Evolutionary conservation across 2,888 invertebrate genomes (phyloP), one percentile per base, ranked within the genome.

Genomic region (Harpalus rufipes): DNA sequence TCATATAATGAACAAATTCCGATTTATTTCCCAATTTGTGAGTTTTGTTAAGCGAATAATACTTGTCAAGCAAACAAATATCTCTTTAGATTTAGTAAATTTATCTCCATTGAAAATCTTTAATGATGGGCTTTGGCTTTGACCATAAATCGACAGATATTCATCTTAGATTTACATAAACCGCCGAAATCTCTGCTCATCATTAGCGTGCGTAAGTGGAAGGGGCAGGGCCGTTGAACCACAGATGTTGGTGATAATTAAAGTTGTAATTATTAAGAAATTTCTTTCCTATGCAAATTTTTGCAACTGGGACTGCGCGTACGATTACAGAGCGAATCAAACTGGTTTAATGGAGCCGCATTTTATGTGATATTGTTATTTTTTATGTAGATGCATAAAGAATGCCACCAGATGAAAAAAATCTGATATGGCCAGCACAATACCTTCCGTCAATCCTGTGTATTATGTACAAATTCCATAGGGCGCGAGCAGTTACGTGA

Each of bases 151-250:
- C 78, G 58, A 58, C 32, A 56, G 78, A 78, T 78, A 78, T 39
- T 78, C 78, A 78, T 78, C 78, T 78, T 8, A 25, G 25, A 78
- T 78, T 78, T 78, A 78, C 78, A 78, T 78, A 78, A 78, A 78
- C 78, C 78, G 58, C 78, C 78, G 78, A 78, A 78, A 78, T 25
- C 58, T 76, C 41, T 18, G 76, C 14, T 41, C 12, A 44, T 58
- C 78, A 78, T 78, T 78, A 78, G 78, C 78, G 78, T 78, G 21
- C 58, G 78, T 78, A 25, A 44, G 18, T 7, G 25, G 14, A 72
- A 44, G 58, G 78, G 78, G 78, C 39, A n/a, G 21, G 56, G 78
- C 21, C 78, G 14, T 32, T 76, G 76, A 76, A 76, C 56, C 39
- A 39, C 7, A 7, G 21, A 51, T 44, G 76, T 76, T 51, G 16